Evolutionary conservation across 2,797 vertebrate genomes (phyloP).

Genomic region (Dicrostonyx torquatus): DNA sequence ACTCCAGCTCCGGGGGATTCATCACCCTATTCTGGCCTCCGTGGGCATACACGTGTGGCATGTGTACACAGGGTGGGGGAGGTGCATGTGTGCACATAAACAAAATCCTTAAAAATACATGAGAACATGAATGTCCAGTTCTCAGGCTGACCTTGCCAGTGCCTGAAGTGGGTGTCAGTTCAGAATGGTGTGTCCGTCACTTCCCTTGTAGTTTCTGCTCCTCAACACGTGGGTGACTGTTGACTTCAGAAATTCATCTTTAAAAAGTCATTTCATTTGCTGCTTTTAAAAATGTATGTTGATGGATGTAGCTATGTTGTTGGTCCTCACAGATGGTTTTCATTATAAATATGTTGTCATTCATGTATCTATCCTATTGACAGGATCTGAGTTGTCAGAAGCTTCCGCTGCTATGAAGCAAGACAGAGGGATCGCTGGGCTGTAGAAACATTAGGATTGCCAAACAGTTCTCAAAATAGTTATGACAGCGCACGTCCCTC

Average conservation of each 20-base stretch:
- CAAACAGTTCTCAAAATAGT: not conserved
- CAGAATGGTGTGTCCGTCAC: not conserved
- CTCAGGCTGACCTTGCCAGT: not conserved
- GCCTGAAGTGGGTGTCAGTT: not conserved
- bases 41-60: not conserved
- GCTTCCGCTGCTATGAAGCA: not conserved
- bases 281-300: not conserved
- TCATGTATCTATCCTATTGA: not conserved
- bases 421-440: not conserved
- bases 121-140: not conserved
- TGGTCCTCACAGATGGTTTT: not conserved
- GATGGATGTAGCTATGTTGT: not conserved
- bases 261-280: not conserved
- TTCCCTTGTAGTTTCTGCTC: not conserved
- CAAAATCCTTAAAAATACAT: not conserved
- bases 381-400: not conserved
- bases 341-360: not conserved
- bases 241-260: not conserved
- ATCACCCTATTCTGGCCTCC: not conserved
- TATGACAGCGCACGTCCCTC: not conserved
- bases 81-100: not conserved
- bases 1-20: not conserved
- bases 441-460: not conserved
- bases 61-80: not conserved
- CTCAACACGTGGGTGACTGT: not conserved